Conservation (phyloP, 2,113 vertebrate genomes). For the Nothoprocta perdicaria region DNA sequence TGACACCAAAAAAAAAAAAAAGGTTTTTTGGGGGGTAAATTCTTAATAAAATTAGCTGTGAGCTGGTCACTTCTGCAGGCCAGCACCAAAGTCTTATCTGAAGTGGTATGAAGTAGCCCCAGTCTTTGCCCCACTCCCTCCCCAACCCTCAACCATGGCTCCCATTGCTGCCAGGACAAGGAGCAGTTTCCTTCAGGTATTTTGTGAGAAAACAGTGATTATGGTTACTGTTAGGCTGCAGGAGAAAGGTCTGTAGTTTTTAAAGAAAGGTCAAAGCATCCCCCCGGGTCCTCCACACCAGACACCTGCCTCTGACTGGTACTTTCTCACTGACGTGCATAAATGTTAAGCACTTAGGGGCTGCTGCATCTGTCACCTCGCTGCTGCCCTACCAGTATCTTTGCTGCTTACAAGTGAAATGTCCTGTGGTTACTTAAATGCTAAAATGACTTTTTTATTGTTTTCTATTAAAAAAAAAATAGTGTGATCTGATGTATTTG, state of each 20-base stretch:
- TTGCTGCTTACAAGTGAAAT: neutral
- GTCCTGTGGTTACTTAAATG: neutral
- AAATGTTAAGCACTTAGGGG: rapidly evolving
- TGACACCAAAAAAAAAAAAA: neutral
- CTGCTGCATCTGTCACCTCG: neutral
- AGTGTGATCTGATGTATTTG: neutral
- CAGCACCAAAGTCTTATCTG: neutral
- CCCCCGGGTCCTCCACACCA: neutral
- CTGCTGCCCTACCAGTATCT: neutral
- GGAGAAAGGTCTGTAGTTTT: neutral
- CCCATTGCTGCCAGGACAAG: neutral
- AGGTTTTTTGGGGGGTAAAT: neutral
- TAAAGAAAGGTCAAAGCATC: neutral
- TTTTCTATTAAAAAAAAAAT: neutral
- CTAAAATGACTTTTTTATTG: neutral
- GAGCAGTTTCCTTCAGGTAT: neutral
- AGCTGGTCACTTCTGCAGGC: neutral
- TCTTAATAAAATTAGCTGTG: too few species aligned
- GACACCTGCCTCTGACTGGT: neutral
- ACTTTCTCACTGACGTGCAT: rapidly evolving
- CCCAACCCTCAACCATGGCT: neutral
- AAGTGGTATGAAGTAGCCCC: rapidly evolving
- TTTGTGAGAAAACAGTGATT: neutral
- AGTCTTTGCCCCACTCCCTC: neutral
- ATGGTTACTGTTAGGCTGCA: neutral